Percentiles rank a stretch among this genome's conserved stretches.
Conservation (phyloP, 2,113 vertebrate genomes). For the Ciconia maguari region DNA sequence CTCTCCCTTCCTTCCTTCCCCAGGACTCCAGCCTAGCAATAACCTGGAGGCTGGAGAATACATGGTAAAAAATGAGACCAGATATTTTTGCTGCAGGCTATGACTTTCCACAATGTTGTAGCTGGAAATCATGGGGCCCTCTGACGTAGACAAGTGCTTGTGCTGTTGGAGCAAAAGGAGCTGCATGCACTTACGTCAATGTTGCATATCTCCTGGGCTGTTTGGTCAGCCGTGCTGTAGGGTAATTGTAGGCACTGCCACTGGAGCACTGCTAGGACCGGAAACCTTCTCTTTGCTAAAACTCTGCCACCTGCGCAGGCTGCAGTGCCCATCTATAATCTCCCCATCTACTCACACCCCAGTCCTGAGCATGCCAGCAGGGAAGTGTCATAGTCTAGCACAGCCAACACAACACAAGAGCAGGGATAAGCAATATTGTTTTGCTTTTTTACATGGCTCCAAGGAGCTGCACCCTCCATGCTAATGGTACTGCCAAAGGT, state of each 20-base stretch:
- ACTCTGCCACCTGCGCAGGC: neutral
- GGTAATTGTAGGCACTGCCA: neutral
- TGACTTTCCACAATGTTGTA: neutral
- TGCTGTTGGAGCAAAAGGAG: neutral
- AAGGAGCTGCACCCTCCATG: too few species aligned
- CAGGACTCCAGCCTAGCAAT: neutral
- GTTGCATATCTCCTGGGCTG: neutral
- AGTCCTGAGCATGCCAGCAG: neutral
- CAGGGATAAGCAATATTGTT: neutral
- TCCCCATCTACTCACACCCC: neutral
- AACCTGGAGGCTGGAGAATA: neutral
- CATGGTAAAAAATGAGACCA: neutral
- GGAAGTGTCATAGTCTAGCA: neutral
- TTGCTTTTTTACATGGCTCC: neutral
- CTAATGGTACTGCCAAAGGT: neutral
- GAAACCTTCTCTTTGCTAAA: neutral
- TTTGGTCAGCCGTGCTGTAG: neutral
- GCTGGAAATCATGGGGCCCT: neutral
- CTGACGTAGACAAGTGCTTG: neutral
- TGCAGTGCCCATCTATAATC: neutral
- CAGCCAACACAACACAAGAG: neutral
- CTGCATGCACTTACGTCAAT: rapidly evolving
- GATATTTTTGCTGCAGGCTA: neutral
- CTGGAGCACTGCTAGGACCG: neutral
- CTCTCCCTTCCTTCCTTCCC: neutral